Evolutionary conservation across 64 coral and sea anemone species (phyloP).

Genomic region (Anthopleura sola): DNA sequence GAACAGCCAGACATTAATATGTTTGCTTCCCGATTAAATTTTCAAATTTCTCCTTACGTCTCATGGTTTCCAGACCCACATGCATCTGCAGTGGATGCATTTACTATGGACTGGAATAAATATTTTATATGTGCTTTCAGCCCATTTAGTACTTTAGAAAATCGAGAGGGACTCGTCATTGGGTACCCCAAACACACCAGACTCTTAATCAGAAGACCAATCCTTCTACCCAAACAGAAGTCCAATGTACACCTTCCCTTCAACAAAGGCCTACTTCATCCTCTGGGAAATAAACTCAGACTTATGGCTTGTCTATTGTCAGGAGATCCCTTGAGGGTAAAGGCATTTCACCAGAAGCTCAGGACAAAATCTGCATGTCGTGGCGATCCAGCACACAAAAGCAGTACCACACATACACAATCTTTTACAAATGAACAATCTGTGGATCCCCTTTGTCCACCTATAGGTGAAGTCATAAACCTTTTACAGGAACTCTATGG

Average conservation of each 20-base stretch:
- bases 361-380: slow-evolving; percentile 1
- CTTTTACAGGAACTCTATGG: slow-evolving; percentile 25
- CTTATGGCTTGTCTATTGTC: slow-evolving; percentile 1
- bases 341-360: neutral
- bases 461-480: slow-evolving; percentile 25
- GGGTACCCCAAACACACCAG: slow-evolving; percentile 8
- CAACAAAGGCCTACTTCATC: slow-evolving; percentile 17
- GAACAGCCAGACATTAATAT: slow-evolving; percentile 16
- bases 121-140: slow-evolving; percentile 37
- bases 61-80: slow-evolving; percentile 39
- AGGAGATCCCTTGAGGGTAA: neutral
- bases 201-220: slow-evolving; percentile 23
- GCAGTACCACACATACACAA: slow-evolving; percentile 11
- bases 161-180: neutral
- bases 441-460: slow-evolving; percentile 36
- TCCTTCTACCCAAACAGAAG: slow-evolving; percentile 19
- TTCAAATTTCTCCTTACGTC: slow-evolving; percentile 31
- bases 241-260: slow-evolving; percentile 39
- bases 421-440: slow-evolving; percentile 22
- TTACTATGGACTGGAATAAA: slow-evolving; percentile 30
- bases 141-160: slow-evolving; percentile 34
- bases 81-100: slow-evolving; percentile 37
- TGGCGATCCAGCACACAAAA: slow-evolving; percentile 25
- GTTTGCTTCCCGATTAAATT: slow-evolving; percentile 41
- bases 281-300: slow-evolving; percentile 14